These are phyloP conservation scores for Pangasius mekongensis DNA, from an alignment of 2,797 vertebrate species.

Conservation along the genomic window DNA sequence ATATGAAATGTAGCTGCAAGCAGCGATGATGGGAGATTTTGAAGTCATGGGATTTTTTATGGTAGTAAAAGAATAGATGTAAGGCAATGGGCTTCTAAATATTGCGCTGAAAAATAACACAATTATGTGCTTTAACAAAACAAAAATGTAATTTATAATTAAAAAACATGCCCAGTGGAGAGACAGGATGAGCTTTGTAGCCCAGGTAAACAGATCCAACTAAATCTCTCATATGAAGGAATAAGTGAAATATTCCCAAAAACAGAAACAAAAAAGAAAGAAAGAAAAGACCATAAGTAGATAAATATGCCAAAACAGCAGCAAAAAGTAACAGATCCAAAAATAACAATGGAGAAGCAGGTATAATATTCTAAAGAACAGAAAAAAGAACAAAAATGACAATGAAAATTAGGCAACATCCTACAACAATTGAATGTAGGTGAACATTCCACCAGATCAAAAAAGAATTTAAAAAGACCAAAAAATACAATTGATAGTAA, in stretches of 20 bases:
- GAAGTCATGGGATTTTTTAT: neutral
- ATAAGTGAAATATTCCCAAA: neutral
- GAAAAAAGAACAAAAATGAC: neutral
- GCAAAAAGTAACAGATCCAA: neutral
- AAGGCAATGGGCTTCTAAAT: neutral
- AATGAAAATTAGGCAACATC: neutral
- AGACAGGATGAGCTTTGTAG: neutral
- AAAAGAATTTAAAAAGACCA: neutral
- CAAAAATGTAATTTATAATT: neutral
- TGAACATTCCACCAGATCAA: neutral
- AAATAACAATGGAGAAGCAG: neutral
- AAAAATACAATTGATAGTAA: neutral
- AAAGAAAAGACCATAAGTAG: neutral
- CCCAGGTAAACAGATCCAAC: neutral
- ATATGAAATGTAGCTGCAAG: neutral
- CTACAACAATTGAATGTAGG: neutral
- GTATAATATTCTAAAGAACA: neutral
- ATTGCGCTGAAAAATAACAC: neutral
- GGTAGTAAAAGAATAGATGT: neutral
- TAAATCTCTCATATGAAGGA: neutral
- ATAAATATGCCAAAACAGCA: neutral
- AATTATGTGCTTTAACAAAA: neutral
- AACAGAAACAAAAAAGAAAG: neutral
- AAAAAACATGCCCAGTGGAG: neutral
- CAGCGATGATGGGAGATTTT: neutral